phyloP scores from a whole-genome alignment of 2,113 vertebrate species.

The Etheostoma cragini region DNA sequence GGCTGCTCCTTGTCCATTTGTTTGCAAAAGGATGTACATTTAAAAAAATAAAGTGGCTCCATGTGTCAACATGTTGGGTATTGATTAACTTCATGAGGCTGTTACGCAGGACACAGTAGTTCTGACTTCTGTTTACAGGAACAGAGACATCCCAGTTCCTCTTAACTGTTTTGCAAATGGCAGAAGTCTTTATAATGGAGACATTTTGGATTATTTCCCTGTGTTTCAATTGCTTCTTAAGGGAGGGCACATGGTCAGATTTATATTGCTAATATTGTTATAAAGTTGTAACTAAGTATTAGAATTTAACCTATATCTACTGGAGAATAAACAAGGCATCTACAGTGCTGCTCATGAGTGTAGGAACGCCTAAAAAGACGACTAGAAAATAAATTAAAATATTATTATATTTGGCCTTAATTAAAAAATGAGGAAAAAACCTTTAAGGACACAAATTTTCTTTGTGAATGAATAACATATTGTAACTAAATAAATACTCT shows the following conservation, averaged over 20 bases:
- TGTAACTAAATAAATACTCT: too few species aligned
- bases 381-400: too few species aligned
- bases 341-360: too few species aligned
- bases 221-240: background rate
- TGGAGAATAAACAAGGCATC: too few species aligned
- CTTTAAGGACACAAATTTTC: too few species aligned
- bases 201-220: background rate
- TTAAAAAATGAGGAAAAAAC: too few species aligned
- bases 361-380: too few species aligned
- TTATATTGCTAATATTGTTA: background rate
- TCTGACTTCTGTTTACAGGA: constrained; percentile 1
- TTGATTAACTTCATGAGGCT: constrained; percentile 1
- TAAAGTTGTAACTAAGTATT: background rate
- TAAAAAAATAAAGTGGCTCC: background rate
- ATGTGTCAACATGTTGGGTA: background rate
- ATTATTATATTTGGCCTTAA: too few species aligned
- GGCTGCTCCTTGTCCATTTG: constrained; percentile 1
- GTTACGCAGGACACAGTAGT: background rate
- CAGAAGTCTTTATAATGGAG: background rate
- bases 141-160: background rate
- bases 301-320: background rate
- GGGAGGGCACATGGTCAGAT: background rate
- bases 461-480: too few species aligned
- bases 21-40: background rate
- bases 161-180: background rate